phyloP scores from a whole-genome alignment of 37 sponge, comb jelly and placozoan genomes.

The Axinella damicornis region DNA sequence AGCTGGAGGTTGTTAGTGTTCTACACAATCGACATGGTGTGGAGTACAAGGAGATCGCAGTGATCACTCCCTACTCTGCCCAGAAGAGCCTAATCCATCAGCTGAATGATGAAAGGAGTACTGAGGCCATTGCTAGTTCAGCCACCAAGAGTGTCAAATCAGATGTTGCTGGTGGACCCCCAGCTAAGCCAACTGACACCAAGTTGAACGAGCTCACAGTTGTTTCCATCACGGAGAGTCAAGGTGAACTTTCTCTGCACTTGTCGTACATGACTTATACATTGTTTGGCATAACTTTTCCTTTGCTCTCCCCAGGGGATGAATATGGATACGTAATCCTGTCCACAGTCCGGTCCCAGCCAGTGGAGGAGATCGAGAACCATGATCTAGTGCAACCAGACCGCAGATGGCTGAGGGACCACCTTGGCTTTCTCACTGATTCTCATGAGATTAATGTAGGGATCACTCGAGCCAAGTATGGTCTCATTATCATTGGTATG shows the following conservation, averaged over 20 bases:
- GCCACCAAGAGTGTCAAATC: not conserved
- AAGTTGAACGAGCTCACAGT: slow-evolving; percentile 7
- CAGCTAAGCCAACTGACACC: not conserved
- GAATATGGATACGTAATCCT: slow-evolving; percentile 82
- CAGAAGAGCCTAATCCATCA: slow-evolving; percentile 37
- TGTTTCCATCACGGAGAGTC: slow-evolving; percentile 66
- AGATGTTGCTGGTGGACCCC: too few species aligned
- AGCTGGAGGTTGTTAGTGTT: slow-evolving; percentile 44
- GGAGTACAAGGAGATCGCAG: slow-evolving; percentile 22
- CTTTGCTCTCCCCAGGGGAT: slow-evolving; percentile 55
- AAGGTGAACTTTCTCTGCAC: slow-evolving; percentile 43
- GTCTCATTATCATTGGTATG: slow-evolving; percentile 80
- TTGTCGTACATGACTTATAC: too few species aligned
- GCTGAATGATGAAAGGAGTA: too few species aligned
- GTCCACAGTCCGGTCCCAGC: slow-evolving; percentile 74
- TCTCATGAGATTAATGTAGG: slow-evolving; percentile 78
- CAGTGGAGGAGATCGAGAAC: slow-evolving; percentile 56
- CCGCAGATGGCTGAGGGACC: slow-evolving; percentile 54
- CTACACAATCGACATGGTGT: slow-evolving; percentile 2
- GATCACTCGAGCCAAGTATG: slow-evolving; percentile 76
- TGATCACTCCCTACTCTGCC: slow-evolving; percentile 73
- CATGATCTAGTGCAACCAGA: slow-evolving; percentile 52
- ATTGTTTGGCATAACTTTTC: too few species aligned
- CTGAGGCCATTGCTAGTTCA: not conserved
- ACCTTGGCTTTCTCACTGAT: slow-evolving; percentile 83